A percentile compares a stretch with the other conserved stretches of the same genome.
Conservation (phyloP, 2,113 vertebrate genomes). For the Eulemur rufifrons region DNA sequence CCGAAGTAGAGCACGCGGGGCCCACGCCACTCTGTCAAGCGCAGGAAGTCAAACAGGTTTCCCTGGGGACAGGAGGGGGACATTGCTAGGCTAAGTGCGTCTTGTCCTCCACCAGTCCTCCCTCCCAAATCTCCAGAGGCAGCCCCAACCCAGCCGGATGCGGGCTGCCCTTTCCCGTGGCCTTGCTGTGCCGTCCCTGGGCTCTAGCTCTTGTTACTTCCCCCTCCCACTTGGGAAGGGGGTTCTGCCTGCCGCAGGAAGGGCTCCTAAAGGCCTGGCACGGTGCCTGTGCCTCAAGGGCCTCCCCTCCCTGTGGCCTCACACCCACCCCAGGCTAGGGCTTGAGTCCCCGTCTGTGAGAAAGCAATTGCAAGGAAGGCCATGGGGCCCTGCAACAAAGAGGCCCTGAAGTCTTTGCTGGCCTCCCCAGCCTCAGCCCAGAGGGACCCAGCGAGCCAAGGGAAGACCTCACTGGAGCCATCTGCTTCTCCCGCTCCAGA, state of each 20-base stretch:
- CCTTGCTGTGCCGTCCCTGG: neutral
- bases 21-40: conserved; percentile 95
- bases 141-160: conserved; percentile 11
- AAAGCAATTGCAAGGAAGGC: neutral
- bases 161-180: conserved; percentile 66
- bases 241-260: neutral
- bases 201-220: neutral
- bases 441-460: neutral
- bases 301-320: neutral
- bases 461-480: neutral
- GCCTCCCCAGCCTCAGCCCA: neutral
- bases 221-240: neutral
- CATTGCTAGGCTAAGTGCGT: neutral
- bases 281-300: neutral
- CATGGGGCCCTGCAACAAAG: neutral
- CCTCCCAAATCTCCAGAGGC: neutral
- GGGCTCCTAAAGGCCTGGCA: neutral
- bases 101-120: neutral
- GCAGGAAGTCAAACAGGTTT: conserved; percentile 95
- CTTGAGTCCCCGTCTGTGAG: neutral
- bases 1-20: conserved; percentile 98
- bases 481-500: neutral
- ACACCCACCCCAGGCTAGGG: neutral
- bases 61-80: conserved; percentile 84
- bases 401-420: neutral